Evolutionary conservation across 2,888 invertebrate species (phyloP).

Genomic region (Hypolimnas misippus): DNA sequence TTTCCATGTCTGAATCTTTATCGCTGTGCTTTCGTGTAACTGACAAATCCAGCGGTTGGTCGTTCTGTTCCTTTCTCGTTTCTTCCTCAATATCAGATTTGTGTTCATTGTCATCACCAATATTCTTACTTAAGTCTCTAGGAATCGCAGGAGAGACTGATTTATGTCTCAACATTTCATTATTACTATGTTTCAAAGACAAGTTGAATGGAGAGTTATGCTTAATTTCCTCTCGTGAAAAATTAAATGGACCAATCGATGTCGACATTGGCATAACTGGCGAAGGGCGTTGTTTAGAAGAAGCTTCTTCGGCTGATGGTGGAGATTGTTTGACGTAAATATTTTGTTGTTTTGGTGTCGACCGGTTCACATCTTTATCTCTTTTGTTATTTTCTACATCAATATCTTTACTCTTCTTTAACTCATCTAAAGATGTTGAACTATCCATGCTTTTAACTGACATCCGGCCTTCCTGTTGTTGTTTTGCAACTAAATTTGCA

Average conservation of each 20-base stretch:
- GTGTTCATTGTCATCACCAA: slow-evolving; percentile 60
- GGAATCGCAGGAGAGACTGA: slow-evolving; percentile 60
- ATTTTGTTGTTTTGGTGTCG: slow-evolving; percentile 80
- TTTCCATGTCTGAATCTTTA: slow-evolving; percentile 70
- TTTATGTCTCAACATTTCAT: slow-evolving; percentile 58
- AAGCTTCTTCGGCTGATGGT: slow-evolving; percentile 86
- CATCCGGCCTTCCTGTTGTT: slow-evolving; percentile 69
- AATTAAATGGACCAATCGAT: slow-evolving; percentile 64
- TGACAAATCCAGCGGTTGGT: slow-evolving; percentile 90
- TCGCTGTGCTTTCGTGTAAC: slow-evolving; percentile 83
- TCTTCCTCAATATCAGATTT: slow-evolving; percentile 67
- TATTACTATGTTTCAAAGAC: slow-evolving; percentile 65
- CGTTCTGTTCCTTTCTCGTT: slow-evolving; percentile 75
- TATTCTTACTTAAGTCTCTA: slow-evolving; percentile 69
- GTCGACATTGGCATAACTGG: slow-evolving; percentile 85
- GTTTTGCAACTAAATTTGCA: slow-evolving; percentile 80
- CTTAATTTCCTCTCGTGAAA: slow-evolving; percentile 65
- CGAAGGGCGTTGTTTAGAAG: slow-evolving; percentile 85
- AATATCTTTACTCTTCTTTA: slow-evolving; percentile 65
- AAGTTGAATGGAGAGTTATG: slow-evolving; percentile 70
- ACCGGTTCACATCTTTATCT: slow-evolving; percentile 72
- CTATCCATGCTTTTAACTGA: slow-evolving; percentile 78
- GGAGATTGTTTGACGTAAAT: slow-evolving; percentile 85
- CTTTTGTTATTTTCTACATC: slow-evolving; percentile 63
- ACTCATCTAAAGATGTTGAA: slow-evolving; percentile 70